These are phyloP conservation scores for Eupithecia abbreviata DNA, from an alignment of 2,888 invertebrate genomes.

Conservation along the genomic window DNA sequence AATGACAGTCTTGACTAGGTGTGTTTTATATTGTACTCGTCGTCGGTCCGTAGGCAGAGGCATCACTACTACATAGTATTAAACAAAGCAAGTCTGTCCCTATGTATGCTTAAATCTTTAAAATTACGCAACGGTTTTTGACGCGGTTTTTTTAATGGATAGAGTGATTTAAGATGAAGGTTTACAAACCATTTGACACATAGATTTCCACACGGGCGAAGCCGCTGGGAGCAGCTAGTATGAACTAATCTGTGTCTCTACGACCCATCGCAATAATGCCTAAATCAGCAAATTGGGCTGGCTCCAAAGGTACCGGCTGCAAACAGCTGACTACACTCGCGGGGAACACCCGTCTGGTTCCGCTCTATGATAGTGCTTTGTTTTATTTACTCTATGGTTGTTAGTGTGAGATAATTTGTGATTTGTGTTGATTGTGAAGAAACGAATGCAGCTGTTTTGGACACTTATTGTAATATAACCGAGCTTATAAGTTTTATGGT, in stretches of 20 bases:
- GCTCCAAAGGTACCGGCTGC: slow-evolving; percentile 6
- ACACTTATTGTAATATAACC: neutral
- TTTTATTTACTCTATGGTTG: neutral
- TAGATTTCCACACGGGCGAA: too few species aligned
- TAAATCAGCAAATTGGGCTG: slow-evolving; percentile 1
- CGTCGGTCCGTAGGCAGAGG: too few species aligned
- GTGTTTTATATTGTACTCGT: too few species aligned
- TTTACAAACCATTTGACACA: too few species aligned
- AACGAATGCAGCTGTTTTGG: neutral
- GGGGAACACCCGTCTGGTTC: slow-evolving; percentile 17
- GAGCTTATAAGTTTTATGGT: neutral
- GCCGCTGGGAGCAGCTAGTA: too few species aligned
- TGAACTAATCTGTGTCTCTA: neutral
- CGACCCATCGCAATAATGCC: neutral
- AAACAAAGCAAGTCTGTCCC: too few species aligned
- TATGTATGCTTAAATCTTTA: too few species aligned
- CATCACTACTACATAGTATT: too few species aligned
- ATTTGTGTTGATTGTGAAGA: neutral
- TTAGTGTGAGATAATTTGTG: neutral
- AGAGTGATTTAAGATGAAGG: too few species aligned
- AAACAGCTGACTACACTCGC: slow-evolving; percentile 18
- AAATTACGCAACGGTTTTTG: too few species aligned
- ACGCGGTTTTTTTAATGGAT: too few species aligned
- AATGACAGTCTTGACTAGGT: too few species aligned
- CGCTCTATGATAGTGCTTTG: neutral